phyloP scores from a whole-genome alignment of 2,113 vertebrate species.

The Larimichthys crocea region DNA sequence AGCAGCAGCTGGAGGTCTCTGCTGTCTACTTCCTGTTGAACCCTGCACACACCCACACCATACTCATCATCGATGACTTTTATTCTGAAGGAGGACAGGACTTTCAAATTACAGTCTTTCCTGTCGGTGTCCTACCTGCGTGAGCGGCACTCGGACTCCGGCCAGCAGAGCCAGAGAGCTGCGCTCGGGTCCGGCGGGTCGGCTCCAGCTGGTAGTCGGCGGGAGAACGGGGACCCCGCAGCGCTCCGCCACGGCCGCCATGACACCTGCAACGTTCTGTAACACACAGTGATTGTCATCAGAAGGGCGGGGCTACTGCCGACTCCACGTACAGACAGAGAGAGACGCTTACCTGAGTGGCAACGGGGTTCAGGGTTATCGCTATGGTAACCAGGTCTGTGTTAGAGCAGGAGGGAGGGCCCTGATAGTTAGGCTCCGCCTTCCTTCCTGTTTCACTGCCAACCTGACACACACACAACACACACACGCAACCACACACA shows the following conservation, averaged over 20 bases:
- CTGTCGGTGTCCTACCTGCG: constrained; percentile 37
- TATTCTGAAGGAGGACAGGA: too few relatives aligned
- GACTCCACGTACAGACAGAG: background rate
- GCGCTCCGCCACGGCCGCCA: constrained; percentile 90
- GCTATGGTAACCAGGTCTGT: constrained; percentile 94
- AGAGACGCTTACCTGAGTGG: constrained; percentile 88
- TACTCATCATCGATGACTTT: too few relatives aligned
- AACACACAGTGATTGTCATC: constrained; percentile 24
- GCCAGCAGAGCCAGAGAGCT: constrained; percentile 83
- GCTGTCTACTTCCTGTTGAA: constrained; percentile 18
- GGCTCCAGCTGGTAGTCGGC: constrained; percentile 89
- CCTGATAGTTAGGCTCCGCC: constrained; percentile 87
- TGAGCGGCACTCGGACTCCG: constrained; percentile 79
- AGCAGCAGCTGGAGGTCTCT: constrained; percentile 39
- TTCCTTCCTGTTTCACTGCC: constrained; percentile 91
- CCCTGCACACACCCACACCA: constrained; percentile 36
- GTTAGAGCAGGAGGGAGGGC: constrained; percentile 88
- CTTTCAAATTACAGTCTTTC: too few relatives aligned
- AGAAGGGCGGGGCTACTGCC: background rate
- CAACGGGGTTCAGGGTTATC: constrained; percentile 92
- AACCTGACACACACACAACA: too few relatives aligned
- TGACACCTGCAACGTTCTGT: constrained; percentile 90
- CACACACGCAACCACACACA: too few relatives aligned
- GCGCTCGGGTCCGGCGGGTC: constrained; percentile 46
- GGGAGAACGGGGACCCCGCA: constrained; percentile 89